Evolutionary conservation across 2,797 vertebrate species (phyloP), one percentile per base, ranked within the genome.

Genomic region (Notolabrus celidotus): DNA sequence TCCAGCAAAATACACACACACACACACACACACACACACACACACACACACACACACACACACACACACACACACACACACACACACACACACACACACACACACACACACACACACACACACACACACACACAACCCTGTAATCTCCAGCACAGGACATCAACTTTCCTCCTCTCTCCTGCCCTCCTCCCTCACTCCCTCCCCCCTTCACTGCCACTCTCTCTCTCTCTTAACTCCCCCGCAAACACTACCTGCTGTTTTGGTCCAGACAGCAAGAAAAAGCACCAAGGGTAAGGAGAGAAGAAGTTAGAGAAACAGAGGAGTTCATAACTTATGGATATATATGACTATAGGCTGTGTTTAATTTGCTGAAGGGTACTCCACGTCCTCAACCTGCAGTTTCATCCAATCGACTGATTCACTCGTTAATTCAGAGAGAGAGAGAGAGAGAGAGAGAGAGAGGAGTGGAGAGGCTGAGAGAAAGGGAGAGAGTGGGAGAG

Each of bases 161-260:
- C 61, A 75, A 69, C 82, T 66, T 57, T 72, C 45, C 46, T 74
- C 67, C 60, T 52, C 60, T 72, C 46, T 62, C 52, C 60, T 74
- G 65, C 83, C 58, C 55, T 71, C 62, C 50, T 58, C 41, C 20
- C 60, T 43, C 76, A 8, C 46, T 64, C 62, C 27, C 31, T 60
- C 63, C 60, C 43, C 16, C 45, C 49, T 43, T 22, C 55, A 42
- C 54, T 42, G 41, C 55, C 71, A 66, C 64, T 65, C 22, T 49
- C 31, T 47, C 52, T 83, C 63, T 64, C 66, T 67, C 59, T 71
- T 20, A 63, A 79, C 88, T 84, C 86, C 84, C 77, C 76, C 83
- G 33, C 88, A 88, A 86, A 84, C 70, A 75, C 17, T 61, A 65
- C 79, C 81, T 82, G 72, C 82, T 79, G 83, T 83, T 89, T 82